Evolutionary conservation across 1,140 invertebrate species (phyloP), one percentile per base, ranked within the genome.

Genomic region (Macrosteles quadrilineatus): DNA sequence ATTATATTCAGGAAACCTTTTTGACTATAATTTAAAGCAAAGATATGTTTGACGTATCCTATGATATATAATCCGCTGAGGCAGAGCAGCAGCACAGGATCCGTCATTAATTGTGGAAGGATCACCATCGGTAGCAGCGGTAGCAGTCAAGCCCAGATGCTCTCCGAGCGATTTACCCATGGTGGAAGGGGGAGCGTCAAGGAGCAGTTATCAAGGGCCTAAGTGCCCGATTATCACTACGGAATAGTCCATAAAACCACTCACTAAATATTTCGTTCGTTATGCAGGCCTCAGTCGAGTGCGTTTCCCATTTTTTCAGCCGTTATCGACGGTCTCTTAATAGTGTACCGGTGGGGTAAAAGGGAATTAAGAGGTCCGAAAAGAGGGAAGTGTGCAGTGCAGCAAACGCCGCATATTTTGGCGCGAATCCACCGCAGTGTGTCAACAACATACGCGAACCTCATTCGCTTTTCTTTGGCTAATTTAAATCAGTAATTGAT

Each of bases 191-290:
- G n/a, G 59, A 30, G 29, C 31, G 59, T 63, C 31, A 63, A 63
- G 59, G 19, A 63, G 59, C 25, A 63, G 19, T 27, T 27, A 29
- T 63, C 31, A 63, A 59, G 11, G 11, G 14, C 29, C 55, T 29
- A 59, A 63, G 59, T 63, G 21, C 59, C 31, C 59, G 59, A 32
- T 63, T 63, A 63, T 32, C 59, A 9, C 14, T 36, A 19, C 59
- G n/a, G 59, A 63, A 63, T 63, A 63, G 59, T 31, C 59, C 31
- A 63, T 63, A 63, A 63, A 63, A 63, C 59, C 59, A 27, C 59
- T n/a, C 31, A 17, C 59, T 63, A 63, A 63, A 29, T 63, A 63
- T 50, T 50, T 50, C 14, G 47, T 50, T 50, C 47, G 47, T 50
- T 50, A 50, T 50, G 47, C 47, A 50, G 47, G 47, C 47, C 47